Evolutionary conservation across 2,113 vertebrate genomes (phyloP).

Genomic region (Phyllostomus hastatus): DNA sequence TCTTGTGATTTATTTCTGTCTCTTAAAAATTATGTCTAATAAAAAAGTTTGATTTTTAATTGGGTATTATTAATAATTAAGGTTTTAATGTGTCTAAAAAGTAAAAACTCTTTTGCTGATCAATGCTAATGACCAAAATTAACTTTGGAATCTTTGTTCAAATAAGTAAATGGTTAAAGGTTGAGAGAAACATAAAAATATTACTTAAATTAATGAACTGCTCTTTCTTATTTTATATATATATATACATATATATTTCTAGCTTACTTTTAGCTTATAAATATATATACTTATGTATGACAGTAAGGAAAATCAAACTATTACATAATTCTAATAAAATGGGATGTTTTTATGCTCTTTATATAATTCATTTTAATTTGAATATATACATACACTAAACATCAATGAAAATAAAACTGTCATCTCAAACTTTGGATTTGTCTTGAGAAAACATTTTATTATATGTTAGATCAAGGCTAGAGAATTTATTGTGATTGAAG

Average conservation of each 20-base stretch:
- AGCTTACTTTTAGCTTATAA: not conserved
- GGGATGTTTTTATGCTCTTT: not conserved
- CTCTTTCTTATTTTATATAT: not conserved
- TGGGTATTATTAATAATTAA: constrained; percentile 21
- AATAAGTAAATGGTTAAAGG: not conserved
- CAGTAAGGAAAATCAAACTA: not conserved
- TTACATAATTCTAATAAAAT: not conserved
- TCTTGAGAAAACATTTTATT: not conserved
- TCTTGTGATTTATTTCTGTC: not conserved
- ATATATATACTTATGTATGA: not conserved
- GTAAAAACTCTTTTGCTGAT: not conserved
- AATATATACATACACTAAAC: not conserved
- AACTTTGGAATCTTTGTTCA: not conserved
- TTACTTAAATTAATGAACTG: not conserved
- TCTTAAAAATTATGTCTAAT: not conserved
- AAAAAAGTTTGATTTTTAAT: not conserved
- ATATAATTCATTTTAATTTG: not conserved
- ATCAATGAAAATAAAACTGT: not conserved
- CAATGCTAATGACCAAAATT: not conserved
- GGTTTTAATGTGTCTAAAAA: constrained; percentile 14
- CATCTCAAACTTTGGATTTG: not conserved
- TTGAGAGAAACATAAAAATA: not conserved
- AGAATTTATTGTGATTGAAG: constrained; percentile 57
- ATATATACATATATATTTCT: too few relatives aligned
- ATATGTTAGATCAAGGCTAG: constrained; percentile 62